Evolutionary conservation across 2,797 vertebrate genomes (phyloP).

Genomic region (Paguma larvata): DNA sequence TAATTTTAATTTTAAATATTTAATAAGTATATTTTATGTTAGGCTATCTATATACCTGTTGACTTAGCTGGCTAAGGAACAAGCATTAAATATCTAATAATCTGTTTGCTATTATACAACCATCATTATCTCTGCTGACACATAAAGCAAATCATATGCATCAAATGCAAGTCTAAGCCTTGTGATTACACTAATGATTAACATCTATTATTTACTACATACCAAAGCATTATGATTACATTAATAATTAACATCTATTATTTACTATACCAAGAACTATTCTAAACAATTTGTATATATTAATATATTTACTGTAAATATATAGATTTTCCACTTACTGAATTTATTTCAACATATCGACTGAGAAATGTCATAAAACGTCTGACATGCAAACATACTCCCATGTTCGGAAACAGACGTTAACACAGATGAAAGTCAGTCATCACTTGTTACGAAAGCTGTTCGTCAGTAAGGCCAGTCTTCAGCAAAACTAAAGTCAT

Average conservation of each 20-base stretch:
- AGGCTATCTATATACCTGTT: background rate
- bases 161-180: background rate
- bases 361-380: conserved; percentile 92
- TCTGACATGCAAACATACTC: conserved; percentile 92
- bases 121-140: background rate
- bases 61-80: background rate
- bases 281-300: conserved; percentile 29
- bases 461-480: conserved; percentile 88
- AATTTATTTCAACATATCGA: conserved; percentile 93
- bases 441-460: conserved; percentile 85
- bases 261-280: background rate
- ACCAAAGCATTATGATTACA: background rate
- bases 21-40: conserved; percentile 20
- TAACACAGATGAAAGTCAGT: conserved; percentile 91
- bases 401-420: conserved; percentile 91
- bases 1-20: background rate
- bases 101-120: background rate
- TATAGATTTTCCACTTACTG: conserved; percentile 86
- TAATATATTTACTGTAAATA: background rate
- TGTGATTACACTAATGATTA: conserved; percentile 1
- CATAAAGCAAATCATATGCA: background rate
- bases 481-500: conserved; percentile 89
- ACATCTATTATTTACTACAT: background rate
- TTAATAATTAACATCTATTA: conserved; percentile 9
- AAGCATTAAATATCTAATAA: background rate